Base-by-base conservation (phyloP, 2,888 invertebrate genomes). In the Odontocolon sp. region DNA sequence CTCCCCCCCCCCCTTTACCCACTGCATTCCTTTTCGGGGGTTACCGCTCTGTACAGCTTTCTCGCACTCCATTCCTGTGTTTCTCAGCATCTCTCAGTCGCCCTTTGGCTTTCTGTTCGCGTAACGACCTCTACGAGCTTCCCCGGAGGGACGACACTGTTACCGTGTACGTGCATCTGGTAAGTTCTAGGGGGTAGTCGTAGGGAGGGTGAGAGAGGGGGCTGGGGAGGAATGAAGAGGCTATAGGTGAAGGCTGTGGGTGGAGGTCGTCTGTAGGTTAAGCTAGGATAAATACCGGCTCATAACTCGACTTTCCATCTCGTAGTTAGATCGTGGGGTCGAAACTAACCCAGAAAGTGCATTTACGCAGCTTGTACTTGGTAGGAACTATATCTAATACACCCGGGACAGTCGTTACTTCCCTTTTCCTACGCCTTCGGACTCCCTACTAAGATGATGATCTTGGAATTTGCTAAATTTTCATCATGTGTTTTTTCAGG, bases 211-310 rank as follows among this genome's bases (percentile, higher is more conserved):
- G 63, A 70, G 50, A 63, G 72, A 33, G 38, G n/a, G n/a, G n/a
- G n/a, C n/a, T n/a, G n/a, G n/a, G n/a, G n/a, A n/a, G n/a, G n/a
- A n/a, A n/a, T n/a, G n/a, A n/a, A n/a, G n/a, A n/a, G 14, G 31
- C 36, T 52, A 16, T 16, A 52, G 73, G 69, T 54, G 57, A 52
- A 42, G 71, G 67, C 72, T 81, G 77, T 82, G 80, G 76, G 50
- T 80, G 76, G 73, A 59, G 79, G 78, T 80, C 76, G 82, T 79
- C 81, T 78, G 75, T 73, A 78, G 82, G 83, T 82, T 87, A 87
- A 86, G 82, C 83, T 72, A 66, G 83, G 84, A 87, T 86, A 86
- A 87, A 87, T 86, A 85, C 81, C 14, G 67, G 76, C 78, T 81
- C 82, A 81, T 82, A 83, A 82, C 81, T 82, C 67, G 63, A 63